Conservation (phyloP, 1,140 invertebrate genomes). For the Zelostemma sp. region DNA sequence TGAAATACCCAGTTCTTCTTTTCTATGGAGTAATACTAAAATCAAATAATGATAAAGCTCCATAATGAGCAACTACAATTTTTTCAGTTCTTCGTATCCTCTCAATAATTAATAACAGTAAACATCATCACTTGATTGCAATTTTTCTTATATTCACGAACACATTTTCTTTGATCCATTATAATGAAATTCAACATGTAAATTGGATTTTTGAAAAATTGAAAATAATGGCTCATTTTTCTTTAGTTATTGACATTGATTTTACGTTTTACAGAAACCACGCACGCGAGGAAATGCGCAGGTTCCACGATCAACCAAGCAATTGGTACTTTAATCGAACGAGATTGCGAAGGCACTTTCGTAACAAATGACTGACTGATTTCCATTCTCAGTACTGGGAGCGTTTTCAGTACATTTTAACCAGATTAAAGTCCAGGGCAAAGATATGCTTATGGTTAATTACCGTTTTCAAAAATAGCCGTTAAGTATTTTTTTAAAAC, state of each 20-base stretch:
- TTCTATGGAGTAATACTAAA: not conserved
- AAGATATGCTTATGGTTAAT: not conserved
- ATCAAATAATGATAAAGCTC: not conserved
- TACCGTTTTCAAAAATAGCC: not conserved
- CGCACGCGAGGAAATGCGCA: not conserved
- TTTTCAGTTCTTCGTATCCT: not conserved
- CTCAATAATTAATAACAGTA: too few species aligned
- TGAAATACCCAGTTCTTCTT: not conserved
- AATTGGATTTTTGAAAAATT: not conserved
- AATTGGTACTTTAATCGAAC: not conserved
- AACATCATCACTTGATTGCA: too few species aligned
- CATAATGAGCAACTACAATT: not conserved
- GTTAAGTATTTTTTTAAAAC: not conserved
- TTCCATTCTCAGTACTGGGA: not conserved
- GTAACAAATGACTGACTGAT: not conserved
- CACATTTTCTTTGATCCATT: too few species aligned
- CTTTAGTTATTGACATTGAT: not conserved
- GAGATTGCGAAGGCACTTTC: not conserved
- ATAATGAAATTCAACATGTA: not conserved
- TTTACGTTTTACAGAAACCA: not conserved
- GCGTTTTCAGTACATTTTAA: too few species aligned
- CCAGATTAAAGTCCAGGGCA: too few species aligned
- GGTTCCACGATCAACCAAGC: not conserved
- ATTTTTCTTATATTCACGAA: too few species aligned
- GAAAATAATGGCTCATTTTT: not conserved